These are phyloP conservation scores for Monopis laevigella DNA, from an alignment of 2,888 invertebrate genomes.

Conservation along the genomic window DNA sequence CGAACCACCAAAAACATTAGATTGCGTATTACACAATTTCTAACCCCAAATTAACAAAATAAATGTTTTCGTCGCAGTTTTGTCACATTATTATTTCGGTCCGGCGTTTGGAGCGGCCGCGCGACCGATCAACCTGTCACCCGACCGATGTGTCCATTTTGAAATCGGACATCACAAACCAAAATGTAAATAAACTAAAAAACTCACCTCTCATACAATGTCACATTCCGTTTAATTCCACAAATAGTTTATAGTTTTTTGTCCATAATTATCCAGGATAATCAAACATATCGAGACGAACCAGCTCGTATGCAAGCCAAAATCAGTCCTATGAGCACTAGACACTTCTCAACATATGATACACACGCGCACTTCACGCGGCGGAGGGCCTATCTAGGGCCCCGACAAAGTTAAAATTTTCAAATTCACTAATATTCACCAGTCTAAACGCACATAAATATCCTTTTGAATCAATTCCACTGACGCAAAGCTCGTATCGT, in stretches of 20 bases:
- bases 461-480: slow-evolving; percentile 43
- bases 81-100: background rate
- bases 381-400: slow-evolving; percentile 39
- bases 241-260: slow-evolving; percentile 53
- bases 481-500: slow-evolving; percentile 70
- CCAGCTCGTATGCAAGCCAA: slow-evolving; percentile 61
- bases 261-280: slow-evolving; percentile 60
- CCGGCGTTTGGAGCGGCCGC: background rate
- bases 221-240: slow-evolving; percentile 67
- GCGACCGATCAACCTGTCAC: slow-evolving; percentile 23
- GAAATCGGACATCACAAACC: background rate
- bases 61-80: background rate
- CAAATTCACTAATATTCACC: slow-evolving; percentile 47
- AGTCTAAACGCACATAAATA: slow-evolving; percentile 47
- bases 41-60: background rate
- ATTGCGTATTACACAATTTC: slow-evolving; percentile 1
- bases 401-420: slow-evolving; percentile 39
- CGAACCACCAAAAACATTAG: slow-evolving; percentile 5
- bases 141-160: slow-evolving; percentile 49
- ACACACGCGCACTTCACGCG: slow-evolving; percentile 39
- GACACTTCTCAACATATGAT: slow-evolving; percentile 63
- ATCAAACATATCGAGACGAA: slow-evolving; percentile 36
- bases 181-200: slow-evolving; percentile 11
- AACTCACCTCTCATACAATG: slow-evolving; percentile 54
- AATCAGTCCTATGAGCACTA: slow-evolving; percentile 62